A percentile compares a stretch with the other conserved stretches of the same genome.
phyloP scores from a whole-genome alignment of 2,113 vertebrate species.

The Archocentrus centrarchus region DNA sequence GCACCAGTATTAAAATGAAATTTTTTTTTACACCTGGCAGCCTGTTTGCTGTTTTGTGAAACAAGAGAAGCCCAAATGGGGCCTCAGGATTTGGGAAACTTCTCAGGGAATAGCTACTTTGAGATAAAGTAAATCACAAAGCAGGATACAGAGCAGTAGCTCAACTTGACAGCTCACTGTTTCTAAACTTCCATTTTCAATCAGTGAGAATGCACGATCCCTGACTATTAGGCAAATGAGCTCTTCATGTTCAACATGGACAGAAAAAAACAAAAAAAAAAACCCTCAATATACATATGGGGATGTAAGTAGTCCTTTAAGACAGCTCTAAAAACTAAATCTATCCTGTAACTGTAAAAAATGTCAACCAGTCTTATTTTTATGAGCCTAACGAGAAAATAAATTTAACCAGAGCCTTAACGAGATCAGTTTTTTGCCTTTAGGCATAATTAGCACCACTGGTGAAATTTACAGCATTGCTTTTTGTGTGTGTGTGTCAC shows the following conservation, averaged over 20 bases:
- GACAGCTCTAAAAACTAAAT: background rate
- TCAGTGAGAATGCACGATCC: background rate
- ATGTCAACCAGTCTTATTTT: background rate
- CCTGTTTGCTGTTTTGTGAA: conserved; percentile 42
- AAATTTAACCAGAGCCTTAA: conserved; percentile 1
- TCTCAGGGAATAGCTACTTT: conserved; percentile 48
- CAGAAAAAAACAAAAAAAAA: background rate
- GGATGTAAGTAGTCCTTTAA: background rate
- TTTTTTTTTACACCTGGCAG: conserved; percentile 54
- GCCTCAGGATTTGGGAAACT: conserved; percentile 49
- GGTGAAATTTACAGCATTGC: conserved; percentile 21
- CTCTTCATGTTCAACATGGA: background rate
- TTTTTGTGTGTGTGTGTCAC: conserved; percentile 24
- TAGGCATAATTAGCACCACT: conserved; percentile 44
- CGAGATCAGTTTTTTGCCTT: conserved; percentile 29
- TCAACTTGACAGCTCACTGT: background rate
- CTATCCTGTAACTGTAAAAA: background rate
- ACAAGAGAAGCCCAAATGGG: conserved; percentile 36
- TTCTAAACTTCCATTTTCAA: conserved; percentile 9
- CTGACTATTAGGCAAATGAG: background rate
- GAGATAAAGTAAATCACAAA: conserved; percentile 43
- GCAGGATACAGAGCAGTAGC: conserved; percentile 25
- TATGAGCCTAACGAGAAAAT: background rate
- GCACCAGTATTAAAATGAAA: conserved; percentile 33
- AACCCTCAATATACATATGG: background rate